phyloP scores from a whole-genome alignment of 2,113 vertebrate genomes.

The Melanocharis versteri region DNA sequence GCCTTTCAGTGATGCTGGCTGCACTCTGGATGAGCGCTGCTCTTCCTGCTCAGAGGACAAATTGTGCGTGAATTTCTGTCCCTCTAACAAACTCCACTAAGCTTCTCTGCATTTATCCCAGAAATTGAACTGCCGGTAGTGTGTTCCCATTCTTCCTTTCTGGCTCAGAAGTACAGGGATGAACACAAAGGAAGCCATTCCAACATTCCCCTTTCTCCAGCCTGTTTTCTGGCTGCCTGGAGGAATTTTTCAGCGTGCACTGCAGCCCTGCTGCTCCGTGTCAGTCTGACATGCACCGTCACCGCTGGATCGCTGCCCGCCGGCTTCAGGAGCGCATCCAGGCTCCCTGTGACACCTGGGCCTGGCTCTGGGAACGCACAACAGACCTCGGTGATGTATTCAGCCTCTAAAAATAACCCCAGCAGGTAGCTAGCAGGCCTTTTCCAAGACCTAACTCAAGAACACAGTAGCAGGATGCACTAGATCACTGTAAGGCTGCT shows the following conservation, averaged over 20 bases:
- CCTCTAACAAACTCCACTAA: background rate
- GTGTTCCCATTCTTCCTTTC: background rate
- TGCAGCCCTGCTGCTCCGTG: background rate
- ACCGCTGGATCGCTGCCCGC: background rate
- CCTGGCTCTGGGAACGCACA: conserved; percentile 20
- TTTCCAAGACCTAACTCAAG: background rate
- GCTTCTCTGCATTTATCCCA: background rate
- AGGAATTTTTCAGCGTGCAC: background rate
- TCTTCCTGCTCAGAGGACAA: background rate
- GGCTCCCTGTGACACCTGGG: background rate
- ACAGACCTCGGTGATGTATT: background rate
- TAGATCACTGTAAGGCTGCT: background rate
- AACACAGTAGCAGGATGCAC: background rate
- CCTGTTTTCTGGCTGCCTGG: background rate
- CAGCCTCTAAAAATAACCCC: conserved; percentile 37
- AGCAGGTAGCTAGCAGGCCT: background rate
- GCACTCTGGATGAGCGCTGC: background rate
- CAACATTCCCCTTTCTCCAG: background rate
- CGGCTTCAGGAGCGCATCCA: background rate
- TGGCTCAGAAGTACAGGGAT: background rate
- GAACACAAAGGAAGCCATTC: background rate
- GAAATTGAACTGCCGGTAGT: background rate
- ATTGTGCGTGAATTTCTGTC: background rate
- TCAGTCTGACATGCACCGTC: background rate
- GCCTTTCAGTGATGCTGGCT: background rate